Evolutionary conservation across 2,888 invertebrate species (phyloP).

Genomic region (Chironomus riparius): DNA sequence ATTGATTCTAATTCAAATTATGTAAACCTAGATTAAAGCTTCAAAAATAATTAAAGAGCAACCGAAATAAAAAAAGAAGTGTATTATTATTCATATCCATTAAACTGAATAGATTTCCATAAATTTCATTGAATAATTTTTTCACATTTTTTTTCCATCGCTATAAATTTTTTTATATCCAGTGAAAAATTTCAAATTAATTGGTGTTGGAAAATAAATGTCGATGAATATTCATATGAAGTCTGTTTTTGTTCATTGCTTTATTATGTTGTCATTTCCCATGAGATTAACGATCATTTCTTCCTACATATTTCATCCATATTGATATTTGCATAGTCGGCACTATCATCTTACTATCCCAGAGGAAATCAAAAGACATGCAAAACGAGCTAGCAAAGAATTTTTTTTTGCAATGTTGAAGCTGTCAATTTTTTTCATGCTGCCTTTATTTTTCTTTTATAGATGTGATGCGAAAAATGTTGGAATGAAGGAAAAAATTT

Average conservation of each 20-base stretch:
- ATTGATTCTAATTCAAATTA: background rate
- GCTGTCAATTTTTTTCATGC: background rate
- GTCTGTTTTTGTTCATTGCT: too few relatives aligned
- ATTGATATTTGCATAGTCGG: background rate
- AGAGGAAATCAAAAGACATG: conserved; percentile 1
- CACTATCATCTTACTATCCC: background rate
- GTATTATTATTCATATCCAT: too few relatives aligned
- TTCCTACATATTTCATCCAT: background rate
- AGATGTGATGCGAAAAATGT: background rate
- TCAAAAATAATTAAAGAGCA: too few relatives aligned
- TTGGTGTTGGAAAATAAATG: too few relatives aligned
- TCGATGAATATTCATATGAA: too few relatives aligned
- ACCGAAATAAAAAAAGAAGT: too few relatives aligned
- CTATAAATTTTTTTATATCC: too few relatives aligned
- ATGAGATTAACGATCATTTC: background rate
- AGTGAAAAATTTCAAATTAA: too few relatives aligned
- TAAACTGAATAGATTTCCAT: too few relatives aligned
- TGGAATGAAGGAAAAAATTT: background rate
- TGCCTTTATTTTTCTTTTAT: background rate
- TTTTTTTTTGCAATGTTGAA: background rate
- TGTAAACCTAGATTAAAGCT: too few relatives aligned
- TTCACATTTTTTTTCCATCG: too few relatives aligned
- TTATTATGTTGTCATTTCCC: background rate
- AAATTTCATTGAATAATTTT: too few relatives aligned
- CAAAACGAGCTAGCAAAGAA: background rate